These are phyloP conservation scores for Karalla daura DNA, from an alignment of 2,797 vertebrate species.

Conservation along the genomic window DNA sequence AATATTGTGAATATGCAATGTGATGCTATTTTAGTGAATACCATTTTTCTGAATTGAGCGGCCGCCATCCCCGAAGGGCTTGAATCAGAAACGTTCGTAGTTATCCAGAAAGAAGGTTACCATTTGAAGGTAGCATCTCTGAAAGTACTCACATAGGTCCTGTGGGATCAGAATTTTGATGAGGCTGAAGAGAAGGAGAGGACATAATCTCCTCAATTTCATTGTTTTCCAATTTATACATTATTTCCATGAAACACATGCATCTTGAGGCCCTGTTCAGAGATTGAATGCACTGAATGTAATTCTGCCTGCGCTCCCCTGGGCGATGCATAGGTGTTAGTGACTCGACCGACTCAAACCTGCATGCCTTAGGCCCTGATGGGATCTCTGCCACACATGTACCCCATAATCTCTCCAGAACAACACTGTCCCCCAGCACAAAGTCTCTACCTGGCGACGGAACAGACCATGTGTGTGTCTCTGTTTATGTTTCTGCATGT, in stretches of 20 bases:
- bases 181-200: slow-evolving; percentile 50
- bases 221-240: slow-evolving; percentile 71
- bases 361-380: slow-evolving; percentile 57
- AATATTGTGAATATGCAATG: slow-evolving; percentile 54
- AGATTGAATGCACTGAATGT: slow-evolving; percentile 67
- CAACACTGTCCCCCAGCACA: slow-evolving; percentile 47
- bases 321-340: slow-evolving; percentile 59
- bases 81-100: slow-evolving; percentile 50
- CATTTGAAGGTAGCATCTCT: slow-evolving; percentile 68
- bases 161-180: slow-evolving; percentile 69
- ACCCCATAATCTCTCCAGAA: slow-evolving; percentile 68
- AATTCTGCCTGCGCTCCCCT: slow-evolving; percentile 61
- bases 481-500: slow-evolving; percentile 31
- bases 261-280: slow-evolving; percentile 47
- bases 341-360: slow-evolving; percentile 69
- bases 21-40: slow-evolving; percentile 33
- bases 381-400: slow-evolving; percentile 63
- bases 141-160: slow-evolving; percentile 49
- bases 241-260: slow-evolving; percentile 68
- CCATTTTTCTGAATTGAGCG: slow-evolving; percentile 45
- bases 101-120: slow-evolving; percentile 55
- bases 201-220: slow-evolving; percentile 69
- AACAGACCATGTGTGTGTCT: slow-evolving; percentile 10
- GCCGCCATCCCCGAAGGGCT: slow-evolving; percentile 39
- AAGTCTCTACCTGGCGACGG: slow-evolving; percentile 34